These are phyloP conservation scores for Thunnus albacares DNA, from an alignment of 2,797 vertebrate species.

Conservation along the genomic window DNA sequence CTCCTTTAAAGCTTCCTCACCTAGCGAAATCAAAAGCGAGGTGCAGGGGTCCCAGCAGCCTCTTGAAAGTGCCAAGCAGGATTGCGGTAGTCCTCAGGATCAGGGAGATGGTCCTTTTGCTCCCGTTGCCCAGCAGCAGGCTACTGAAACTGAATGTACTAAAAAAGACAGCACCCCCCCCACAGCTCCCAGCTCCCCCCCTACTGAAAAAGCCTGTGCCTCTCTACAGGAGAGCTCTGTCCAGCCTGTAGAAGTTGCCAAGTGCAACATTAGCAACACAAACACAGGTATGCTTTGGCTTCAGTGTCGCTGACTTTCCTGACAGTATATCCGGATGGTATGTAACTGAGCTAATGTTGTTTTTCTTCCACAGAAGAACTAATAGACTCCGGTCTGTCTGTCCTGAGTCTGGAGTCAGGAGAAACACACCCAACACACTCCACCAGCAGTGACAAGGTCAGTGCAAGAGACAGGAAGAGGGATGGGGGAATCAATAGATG, in stretches of 20 bases:
- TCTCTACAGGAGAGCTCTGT: conserved; percentile 56
- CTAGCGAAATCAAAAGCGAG: conserved; percentile 41
- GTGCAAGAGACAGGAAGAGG: conserved; percentile 43
- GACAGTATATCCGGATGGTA: background rate
- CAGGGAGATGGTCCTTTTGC: conserved; percentile 42
- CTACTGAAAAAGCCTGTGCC: conserved; percentile 57
- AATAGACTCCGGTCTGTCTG: conserved; percentile 82
- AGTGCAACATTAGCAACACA: conserved; percentile 78
- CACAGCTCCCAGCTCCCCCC: conserved; percentile 34
- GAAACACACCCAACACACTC: conserved; percentile 77
- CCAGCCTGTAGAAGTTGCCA: conserved; percentile 70
- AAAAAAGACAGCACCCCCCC: conserved; percentile 44
- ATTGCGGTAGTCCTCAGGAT: conserved; percentile 54
- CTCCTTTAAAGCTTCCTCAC: conserved; percentile 62
- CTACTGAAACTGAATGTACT: conserved; percentile 62
- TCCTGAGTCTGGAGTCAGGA: conserved; percentile 82
- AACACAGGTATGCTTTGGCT: conserved; percentile 76
- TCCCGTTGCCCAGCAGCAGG: conserved; percentile 50
- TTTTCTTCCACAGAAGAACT: conserved; percentile 80
- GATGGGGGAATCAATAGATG: conserved; percentile 47
- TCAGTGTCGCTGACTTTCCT: background rate
- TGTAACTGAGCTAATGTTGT: conserved; percentile 11
- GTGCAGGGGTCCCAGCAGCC: conserved; percentile 35
- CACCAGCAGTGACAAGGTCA: conserved; percentile 87
- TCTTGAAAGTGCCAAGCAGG: conserved; percentile 43